Evolutionary conservation across 2,888 invertebrate species (phyloP).

Genomic region (Cataglyphis altisquamis): DNA sequence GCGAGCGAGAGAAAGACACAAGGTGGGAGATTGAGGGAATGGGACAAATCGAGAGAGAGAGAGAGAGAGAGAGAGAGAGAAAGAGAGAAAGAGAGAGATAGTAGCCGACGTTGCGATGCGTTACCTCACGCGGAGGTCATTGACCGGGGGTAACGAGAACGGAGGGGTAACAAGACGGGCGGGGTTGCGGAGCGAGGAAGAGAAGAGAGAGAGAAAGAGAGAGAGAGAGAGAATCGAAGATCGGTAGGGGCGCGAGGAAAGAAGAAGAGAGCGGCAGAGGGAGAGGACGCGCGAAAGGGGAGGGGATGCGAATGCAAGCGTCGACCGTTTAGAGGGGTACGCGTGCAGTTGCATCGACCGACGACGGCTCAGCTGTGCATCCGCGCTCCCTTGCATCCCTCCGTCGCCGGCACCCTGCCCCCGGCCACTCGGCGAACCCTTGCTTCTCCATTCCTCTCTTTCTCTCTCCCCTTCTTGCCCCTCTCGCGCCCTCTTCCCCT

Average conservation of each 20-base stretch:
- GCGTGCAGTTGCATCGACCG: slow-evolving; percentile 84
- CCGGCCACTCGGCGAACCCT: slow-evolving; percentile 54
- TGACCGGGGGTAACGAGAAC: slow-evolving; percentile 81
- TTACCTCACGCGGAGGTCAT: slow-evolving; percentile 83
- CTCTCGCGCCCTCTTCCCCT: slow-evolving; percentile 23
- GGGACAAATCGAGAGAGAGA: slow-evolving; percentile 22
- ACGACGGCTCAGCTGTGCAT: slow-evolving; percentile 82
- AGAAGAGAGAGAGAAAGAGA: slow-evolving; percentile 49
- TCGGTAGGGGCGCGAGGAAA: slow-evolving; percentile 62
- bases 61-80: slow-evolving; percentile 41
- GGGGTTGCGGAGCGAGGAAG: slow-evolving; percentile 61
- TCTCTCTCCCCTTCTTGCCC: slow-evolving; percentile 56
- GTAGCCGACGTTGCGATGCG: slow-evolving; percentile 67
- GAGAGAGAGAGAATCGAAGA: slow-evolving; percentile 53
- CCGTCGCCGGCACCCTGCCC: slow-evolving; percentile 47
- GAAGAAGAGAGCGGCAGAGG: slow-evolving; percentile 50
- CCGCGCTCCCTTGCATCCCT: slow-evolving; percentile 66
- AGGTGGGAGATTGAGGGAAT: slow-evolving; percentile 57
- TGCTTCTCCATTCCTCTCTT: slow-evolving; percentile 66
- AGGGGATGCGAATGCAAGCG: slow-evolving; percentile 58
- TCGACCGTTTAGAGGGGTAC: slow-evolving; percentile 70
- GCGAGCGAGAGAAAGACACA: slow-evolving; percentile 47
- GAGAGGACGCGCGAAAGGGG: slow-evolving; percentile 47
- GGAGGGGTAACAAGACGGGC: slow-evolving; percentile 70
- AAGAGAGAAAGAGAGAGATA: slow-evolving; percentile 38